These are phyloP conservation scores for Drosophila lini DNA, from an alignment of 1,140 invertebrate genomes.

Conservation along the genomic window DNA sequence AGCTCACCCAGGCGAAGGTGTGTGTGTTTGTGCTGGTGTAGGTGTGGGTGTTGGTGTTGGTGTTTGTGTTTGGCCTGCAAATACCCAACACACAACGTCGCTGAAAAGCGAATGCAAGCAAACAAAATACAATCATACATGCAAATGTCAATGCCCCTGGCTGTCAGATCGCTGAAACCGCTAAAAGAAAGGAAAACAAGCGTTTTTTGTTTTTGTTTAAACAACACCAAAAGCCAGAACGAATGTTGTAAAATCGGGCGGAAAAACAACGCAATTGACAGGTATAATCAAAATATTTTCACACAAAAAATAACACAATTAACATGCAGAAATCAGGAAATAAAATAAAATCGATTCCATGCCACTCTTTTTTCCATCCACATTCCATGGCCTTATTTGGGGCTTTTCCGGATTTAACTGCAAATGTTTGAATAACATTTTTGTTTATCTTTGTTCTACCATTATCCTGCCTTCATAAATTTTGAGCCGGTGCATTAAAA, in stretches of 20 bases:
- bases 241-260: constrained; percentile 26
- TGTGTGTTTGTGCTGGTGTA: background rate
- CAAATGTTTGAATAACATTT: constrained; percentile 61
- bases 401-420: constrained; percentile 51
- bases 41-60: background rate
- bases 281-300: constrained; percentile 61
- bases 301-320: constrained; percentile 55
- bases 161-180: constrained; percentile 21
- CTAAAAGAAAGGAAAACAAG: constrained; percentile 30
- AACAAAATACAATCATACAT: constrained; percentile 41
- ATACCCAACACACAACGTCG: constrained; percentile 18
- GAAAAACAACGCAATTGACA: constrained; percentile 31
- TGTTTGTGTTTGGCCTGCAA: constrained; percentile 47
- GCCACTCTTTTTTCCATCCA: constrained; percentile 11
- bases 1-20: constrained; percentile 4
- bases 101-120: constrained; percentile 19
- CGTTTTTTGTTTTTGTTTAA: constrained; percentile 30
- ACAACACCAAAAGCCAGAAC: constrained; percentile 47
- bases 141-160: constrained; percentile 46
- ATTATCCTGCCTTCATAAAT: constrained; percentile 38
- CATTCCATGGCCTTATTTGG: constrained; percentile 32
- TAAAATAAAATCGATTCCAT: constrained; percentile 31
- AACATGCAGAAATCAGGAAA: constrained; percentile 48
- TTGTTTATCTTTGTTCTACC: constrained; percentile 28
- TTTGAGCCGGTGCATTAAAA: constrained; percentile 46